A percentile compares a stretch with the other conserved stretches of the same genome.
phyloP scores from a whole-genome alignment of 2,888 invertebrate species.

The Rhamphomyia laevipes region DNA sequence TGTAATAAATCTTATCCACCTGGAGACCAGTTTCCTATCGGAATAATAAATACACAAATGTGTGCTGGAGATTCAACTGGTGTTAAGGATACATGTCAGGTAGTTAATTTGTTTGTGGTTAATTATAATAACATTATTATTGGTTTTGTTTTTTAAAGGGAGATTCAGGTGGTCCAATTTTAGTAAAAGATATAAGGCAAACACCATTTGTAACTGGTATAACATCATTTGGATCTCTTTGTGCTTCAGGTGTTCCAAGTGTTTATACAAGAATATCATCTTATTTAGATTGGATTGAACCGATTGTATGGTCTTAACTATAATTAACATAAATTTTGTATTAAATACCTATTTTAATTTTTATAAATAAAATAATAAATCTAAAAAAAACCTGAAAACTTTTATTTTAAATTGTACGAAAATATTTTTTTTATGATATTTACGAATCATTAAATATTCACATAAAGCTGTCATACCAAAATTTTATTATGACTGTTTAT shows the following conservation, averaged over 20 bases:
- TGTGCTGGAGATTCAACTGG: conserved; percentile 25
- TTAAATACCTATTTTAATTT: too few species aligned
- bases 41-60: conserved; percentile 23
- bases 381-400: too few species aligned
- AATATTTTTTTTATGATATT: too few species aligned
- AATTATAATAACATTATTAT: neutral
- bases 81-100: conserved; percentile 23
- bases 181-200: neutral
- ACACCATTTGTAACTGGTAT: neutral
- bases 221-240: conserved; percentile 4
- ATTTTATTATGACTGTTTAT: too few species aligned
- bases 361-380: too few species aligned
- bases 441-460: too few species aligned
- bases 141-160: neutral
- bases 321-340: too few species aligned
- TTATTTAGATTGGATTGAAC: conserved; percentile 4
- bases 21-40: conserved; percentile 10
- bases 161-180: neutral
- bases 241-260: neutral
- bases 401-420: too few species aligned
- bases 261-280: conserved; percentile 2
- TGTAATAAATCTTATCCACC: conserved; percentile 2
- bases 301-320: neutral
- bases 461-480: too few species aligned
- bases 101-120: conserved; percentile 3